A percentile compares a stretch with the other conserved stretches of the same genome.
Conservation (phyloP, 2,797 vertebrate genomes). For the Chelmon rostratus region DNA sequence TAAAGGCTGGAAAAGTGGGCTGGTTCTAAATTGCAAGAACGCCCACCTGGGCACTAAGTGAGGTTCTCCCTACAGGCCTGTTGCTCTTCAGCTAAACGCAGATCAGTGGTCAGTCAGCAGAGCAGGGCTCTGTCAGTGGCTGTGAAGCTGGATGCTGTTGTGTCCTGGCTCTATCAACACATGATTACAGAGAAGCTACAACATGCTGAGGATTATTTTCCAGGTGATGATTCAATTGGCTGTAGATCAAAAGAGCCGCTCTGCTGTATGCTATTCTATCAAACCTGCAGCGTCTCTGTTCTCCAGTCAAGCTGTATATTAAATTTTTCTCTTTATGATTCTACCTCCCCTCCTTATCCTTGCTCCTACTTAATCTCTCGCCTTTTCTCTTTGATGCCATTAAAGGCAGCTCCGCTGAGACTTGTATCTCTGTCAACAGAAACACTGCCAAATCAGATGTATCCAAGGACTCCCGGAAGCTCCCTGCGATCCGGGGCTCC, state of each 20-base stretch:
- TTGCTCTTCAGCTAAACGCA: background rate
- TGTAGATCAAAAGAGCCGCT: conserved; percentile 51
- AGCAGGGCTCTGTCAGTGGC: background rate
- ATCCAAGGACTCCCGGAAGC: conserved; percentile 55
- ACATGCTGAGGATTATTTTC: conserved; percentile 60
- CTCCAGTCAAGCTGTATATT: conserved; percentile 28
- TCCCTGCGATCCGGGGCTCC: conserved; percentile 57
- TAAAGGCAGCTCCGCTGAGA: conserved; percentile 60
- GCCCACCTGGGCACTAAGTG: background rate
- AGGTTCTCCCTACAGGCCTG: background rate
- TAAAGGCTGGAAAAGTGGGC: background rate
- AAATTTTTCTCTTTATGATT: conserved; percentile 37
- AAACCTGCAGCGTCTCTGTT: conserved; percentile 59
- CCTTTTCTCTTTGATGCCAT: conserved; percentile 56
- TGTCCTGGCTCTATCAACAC: background rate
- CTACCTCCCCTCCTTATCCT: conserved; percentile 10
- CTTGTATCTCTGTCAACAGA: conserved; percentile 63
- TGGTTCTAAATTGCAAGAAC: background rate
- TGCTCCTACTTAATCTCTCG: conserved; percentile 35
- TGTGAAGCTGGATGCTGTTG: background rate
- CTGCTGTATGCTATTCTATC: conserved; percentile 61
- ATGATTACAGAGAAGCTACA: conserved; percentile 10
- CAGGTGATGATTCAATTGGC: conserved; percentile 74
- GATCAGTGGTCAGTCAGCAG: background rate
- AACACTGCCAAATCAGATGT: conserved; percentile 69